phyloP scores from a whole-genome alignment of 2,888 invertebrate species.

The Epirrhoe alternata region DNA sequence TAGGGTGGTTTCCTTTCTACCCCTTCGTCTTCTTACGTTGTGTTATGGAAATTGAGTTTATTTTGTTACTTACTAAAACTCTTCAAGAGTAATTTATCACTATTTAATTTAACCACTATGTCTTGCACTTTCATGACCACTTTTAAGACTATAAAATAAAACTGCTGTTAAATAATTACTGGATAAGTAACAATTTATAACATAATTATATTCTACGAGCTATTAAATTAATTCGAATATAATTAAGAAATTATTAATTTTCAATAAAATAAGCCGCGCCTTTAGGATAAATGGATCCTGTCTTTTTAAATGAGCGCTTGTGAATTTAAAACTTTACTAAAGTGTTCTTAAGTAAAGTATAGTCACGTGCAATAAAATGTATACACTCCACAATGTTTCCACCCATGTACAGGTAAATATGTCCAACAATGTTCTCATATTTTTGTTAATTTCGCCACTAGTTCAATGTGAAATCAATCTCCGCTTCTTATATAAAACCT shows the following conservation, averaged over 20 bases:
- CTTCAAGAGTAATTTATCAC: background rate
- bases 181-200: background rate
- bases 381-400: too few relatives aligned
- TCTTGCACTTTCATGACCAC: background rate
- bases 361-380: too few relatives aligned
- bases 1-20: slow-evolving; percentile 5
- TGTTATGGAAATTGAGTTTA: slow-evolving; percentile 9
- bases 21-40: background rate
- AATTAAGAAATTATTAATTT: background rate
- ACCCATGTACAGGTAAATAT: too few relatives aligned
- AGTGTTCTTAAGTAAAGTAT: too few relatives aligned
- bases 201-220: background rate
- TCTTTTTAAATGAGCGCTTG: too few relatives aligned
- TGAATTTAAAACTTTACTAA: too few relatives aligned
- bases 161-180: background rate
- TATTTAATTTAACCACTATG: background rate
- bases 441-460: too few relatives aligned
- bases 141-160: background rate
- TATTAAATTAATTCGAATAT: background rate
- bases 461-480: too few relatives aligned
- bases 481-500: too few relatives aligned
- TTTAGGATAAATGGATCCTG: background rate
- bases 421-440: too few relatives aligned
- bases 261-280: background rate
- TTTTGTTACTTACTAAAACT: background rate